Percentiles rank a stretch among this genome's conserved stretches.
Evolutionary conservation across 2,113 vertebrate genomes (phyloP).

Genomic region (Prionailurus viverrinus): DNA sequence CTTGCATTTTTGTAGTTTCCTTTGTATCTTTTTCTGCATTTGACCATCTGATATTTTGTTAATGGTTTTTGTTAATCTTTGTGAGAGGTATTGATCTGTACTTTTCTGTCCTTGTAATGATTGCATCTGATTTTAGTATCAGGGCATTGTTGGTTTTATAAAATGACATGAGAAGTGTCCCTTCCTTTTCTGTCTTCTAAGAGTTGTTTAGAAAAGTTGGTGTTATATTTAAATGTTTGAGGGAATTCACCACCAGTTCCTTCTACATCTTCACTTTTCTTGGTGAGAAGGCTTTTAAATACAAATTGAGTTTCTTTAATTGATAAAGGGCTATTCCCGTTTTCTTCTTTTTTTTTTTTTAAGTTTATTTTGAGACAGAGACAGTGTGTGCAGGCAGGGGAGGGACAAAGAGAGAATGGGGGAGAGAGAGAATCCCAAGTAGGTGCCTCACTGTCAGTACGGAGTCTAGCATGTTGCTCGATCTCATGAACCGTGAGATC

Average conservation of each 20-base stretch:
- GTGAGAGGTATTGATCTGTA: not conserved
- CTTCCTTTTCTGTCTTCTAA: not conserved
- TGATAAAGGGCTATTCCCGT: not conserved
- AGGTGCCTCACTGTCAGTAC: too few relatives aligned
- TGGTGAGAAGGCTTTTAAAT: not conserved
- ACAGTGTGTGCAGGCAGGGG: too few relatives aligned
- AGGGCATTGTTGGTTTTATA: not conserved
- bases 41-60: not conserved
- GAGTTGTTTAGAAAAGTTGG: not conserved
- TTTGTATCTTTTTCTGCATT: constrained; percentile 34
- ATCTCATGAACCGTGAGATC: too few relatives aligned
- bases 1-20: not conserved
- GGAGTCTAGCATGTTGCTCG: too few relatives aligned
- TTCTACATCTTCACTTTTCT: not conserved
- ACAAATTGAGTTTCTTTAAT: not conserved
- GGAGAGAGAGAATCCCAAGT: too few relatives aligned
- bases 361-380: too few relatives aligned
- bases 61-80: not conserved
- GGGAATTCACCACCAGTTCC: not conserved
- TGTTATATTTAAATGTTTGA: not conserved
- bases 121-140: not conserved
- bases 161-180: not conserved
- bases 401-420: too few relatives aligned
- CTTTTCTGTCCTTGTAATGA: not conserved
- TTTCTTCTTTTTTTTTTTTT: constrained; percentile 14